Conservation (phyloP, 2,113 vertebrate species). For the Sorex fumeus region DNA sequence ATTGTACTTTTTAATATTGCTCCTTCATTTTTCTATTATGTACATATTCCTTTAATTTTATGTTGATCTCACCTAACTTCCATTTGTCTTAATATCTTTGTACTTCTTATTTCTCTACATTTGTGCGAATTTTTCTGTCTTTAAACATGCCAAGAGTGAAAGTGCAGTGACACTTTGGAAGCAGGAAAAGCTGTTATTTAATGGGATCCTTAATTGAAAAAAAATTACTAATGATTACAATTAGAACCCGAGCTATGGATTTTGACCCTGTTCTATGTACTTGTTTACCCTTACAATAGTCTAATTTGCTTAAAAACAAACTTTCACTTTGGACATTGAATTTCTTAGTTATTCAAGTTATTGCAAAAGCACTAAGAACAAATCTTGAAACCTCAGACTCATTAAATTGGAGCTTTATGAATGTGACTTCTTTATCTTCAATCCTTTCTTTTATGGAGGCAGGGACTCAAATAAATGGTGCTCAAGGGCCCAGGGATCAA, state of each 20-base stretch:
- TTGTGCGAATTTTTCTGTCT: neutral
- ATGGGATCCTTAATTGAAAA: constrained; percentile 26
- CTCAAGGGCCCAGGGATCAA: too few species aligned
- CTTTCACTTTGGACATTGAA: neutral
- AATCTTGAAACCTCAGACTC: neutral
- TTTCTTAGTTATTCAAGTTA: neutral
- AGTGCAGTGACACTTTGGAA: neutral
- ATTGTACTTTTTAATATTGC: neutral
- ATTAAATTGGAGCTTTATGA: neutral
- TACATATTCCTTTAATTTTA: neutral
- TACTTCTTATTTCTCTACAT: constrained; percentile 8
- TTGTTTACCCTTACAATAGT: neutral
- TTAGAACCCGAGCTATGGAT: neutral
- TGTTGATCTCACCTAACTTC: neutral
- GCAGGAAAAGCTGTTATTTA: neutral
- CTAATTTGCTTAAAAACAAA: neutral
- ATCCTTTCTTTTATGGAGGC: neutral
- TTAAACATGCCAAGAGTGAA: constrained; percentile 8
- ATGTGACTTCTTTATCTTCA: neutral
- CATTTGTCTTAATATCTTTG: neutral
- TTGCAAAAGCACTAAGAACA: constrained; percentile 13
- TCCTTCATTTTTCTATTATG: neutral
- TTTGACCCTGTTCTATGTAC: neutral
- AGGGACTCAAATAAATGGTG: too few species aligned
- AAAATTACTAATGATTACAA: neutral